Conservation (phyloP, 2,113 vertebrate species). For the mouse (Mus musculus) region DNA sequence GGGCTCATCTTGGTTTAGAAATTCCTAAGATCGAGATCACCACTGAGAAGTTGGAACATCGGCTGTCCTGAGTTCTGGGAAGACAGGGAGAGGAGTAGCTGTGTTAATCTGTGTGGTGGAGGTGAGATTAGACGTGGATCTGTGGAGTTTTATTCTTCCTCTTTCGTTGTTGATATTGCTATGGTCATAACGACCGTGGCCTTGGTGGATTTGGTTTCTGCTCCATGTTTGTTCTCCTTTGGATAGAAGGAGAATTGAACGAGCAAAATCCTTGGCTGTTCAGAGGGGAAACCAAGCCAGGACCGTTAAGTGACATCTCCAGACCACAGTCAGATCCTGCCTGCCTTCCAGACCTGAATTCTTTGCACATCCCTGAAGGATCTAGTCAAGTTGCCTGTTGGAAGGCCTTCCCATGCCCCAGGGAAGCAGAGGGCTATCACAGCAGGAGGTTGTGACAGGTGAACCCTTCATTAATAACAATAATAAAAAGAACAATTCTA, state of each 20-base stretch:
- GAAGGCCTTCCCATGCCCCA: not conserved
- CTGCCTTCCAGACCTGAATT: not conserved
- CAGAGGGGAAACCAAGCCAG: not conserved
- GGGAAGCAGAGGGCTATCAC: not conserved
- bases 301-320: slow-evolving; percentile 9
- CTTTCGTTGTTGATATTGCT: not conserved
- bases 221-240: not conserved
- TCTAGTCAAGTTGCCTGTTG: not conserved
- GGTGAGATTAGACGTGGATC: slow-evolving; percentile 25
- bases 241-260: not conserved
- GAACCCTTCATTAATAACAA: not conserved
- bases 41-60: slow-evolving; percentile 14
- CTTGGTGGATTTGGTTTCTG: not conserved
- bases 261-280: not conserved
- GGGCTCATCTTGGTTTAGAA: slow-evolving; percentile 14
- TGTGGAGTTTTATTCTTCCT: not conserved
- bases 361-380: not conserved
- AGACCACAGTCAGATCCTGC: not conserved
- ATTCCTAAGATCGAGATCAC: slow-evolving; percentile 46
- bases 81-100: not conserved
- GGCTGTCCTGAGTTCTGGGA: slow-evolving; percentile 37
- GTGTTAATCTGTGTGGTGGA: slow-evolving; percentile 49
- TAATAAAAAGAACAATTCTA: not conserved
- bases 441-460: not conserved
- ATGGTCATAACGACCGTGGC: not conserved